A percentile compares a stretch with the other conserved stretches of the same genome.
Conservation (phyloP, 1,140 invertebrate species). For the Euwallacea fornicatus region DNA sequence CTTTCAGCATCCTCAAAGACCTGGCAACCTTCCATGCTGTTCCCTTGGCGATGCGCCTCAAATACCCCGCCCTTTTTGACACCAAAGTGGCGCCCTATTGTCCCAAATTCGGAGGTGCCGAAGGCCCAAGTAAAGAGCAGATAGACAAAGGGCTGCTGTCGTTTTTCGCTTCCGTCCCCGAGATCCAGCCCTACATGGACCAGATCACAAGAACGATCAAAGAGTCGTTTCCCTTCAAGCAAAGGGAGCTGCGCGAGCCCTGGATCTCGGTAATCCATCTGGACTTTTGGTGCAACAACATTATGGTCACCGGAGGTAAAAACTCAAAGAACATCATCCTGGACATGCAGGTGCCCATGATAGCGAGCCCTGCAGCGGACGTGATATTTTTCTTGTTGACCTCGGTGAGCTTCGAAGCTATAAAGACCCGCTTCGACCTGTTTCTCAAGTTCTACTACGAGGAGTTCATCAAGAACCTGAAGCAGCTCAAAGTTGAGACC, state of each 20-base stretch:
- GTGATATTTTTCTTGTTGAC: conserved; percentile 59
- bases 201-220: neutral
- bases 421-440: conserved; percentile 50
- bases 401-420: conserved; percentile 51
- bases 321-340: conserved; percentile 16
- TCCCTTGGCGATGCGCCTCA: conserved; percentile 55
- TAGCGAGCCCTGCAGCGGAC: conserved; percentile 56
- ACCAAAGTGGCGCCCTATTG: conserved; percentile 47
- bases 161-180: conserved; percentile 3
- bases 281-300: conserved; percentile 66
- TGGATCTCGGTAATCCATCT: conserved; percentile 58
- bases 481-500: conserved; percentile 20
- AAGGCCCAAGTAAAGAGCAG: neutral
- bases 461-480: conserved; percentile 28
- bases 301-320: conserved; percentile 54
- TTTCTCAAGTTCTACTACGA: conserved; percentile 56
- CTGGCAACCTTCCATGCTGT: conserved; percentile 59
- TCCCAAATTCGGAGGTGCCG: neutral
- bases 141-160: neutral
- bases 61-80: conserved; percentile 55
- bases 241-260: conserved; percentile 46
- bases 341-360: conserved; percentile 15
- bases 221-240: neutral
- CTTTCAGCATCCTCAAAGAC: conserved; percentile 49
- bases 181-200: conserved; percentile 17